Conservation (phyloP, 2,888 invertebrate genomes). For the Himalopsyche kuldschensis region DNA sequence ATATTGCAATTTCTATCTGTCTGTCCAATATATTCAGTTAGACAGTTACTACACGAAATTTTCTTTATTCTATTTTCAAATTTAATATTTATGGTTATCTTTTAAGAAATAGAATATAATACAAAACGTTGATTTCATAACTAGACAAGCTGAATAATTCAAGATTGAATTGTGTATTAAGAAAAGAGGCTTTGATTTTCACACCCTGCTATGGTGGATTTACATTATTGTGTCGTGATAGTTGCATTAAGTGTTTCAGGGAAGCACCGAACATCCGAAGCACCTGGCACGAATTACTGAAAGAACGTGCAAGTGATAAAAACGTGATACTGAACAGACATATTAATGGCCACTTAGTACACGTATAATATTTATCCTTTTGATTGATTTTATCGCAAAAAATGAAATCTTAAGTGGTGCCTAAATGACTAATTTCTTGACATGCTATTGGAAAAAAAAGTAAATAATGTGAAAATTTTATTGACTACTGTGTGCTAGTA, state of each 20-base stretch:
- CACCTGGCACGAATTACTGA: conserved; percentile 16
- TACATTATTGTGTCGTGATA: conserved; percentile 1
- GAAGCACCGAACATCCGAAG: not conserved
- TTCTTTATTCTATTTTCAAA: too few relatives aligned
- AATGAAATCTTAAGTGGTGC: not conserved
- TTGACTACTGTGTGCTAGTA: too few relatives aligned
- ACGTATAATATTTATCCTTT: not conserved
- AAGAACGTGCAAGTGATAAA: conserved; percentile 14
- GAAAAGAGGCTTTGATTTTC: not conserved
- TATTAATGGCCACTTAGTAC: not conserved
- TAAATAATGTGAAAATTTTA: too few relatives aligned
- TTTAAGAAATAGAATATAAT: not conserved
- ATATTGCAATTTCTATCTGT: too few relatives aligned
- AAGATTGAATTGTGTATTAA: not conserved
- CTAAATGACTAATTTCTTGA: too few relatives aligned
- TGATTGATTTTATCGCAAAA: not conserved
- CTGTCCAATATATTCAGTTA: too few relatives aligned
- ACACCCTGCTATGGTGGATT: not conserved
- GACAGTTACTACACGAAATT: too few relatives aligned
- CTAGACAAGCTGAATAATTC: not conserved
- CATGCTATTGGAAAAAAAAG: too few relatives aligned
- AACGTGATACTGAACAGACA: conserved; percentile 3
- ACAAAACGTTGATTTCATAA: not conserved
- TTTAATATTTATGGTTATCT: too few relatives aligned
- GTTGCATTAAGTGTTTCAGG: conserved; percentile 6